phyloP scores from a whole-genome alignment of 2,113 vertebrate genomes.

The Hystrix brachyura region DNA sequence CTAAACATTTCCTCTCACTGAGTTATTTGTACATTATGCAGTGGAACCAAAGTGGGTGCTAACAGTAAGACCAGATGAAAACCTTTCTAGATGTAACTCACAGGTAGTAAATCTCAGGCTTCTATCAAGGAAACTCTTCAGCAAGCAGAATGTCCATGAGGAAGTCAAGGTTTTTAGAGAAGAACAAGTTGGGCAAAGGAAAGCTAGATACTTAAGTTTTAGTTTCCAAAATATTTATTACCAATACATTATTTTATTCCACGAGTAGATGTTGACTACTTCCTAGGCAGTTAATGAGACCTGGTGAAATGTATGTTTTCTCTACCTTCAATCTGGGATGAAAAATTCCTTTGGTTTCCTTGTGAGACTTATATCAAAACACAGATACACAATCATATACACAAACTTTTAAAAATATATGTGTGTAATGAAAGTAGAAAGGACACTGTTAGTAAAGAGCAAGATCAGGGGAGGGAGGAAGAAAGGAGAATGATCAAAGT shows the following conservation, averaged over 20 bases:
- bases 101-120: conserved; percentile 38
- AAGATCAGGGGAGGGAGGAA: neutral
- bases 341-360: conserved; percentile 18
- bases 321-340: neutral
- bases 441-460: neutral
- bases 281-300: neutral
- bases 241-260: neutral
- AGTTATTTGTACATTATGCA: conserved; percentile 40
- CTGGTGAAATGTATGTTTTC: neutral
- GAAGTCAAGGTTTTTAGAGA: neutral
- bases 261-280: neutral
- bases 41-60: conserved; percentile 19
- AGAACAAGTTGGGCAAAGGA: neutral
- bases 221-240: conserved; percentile 21
- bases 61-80: conserved; percentile 44
- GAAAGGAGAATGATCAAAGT: neutral
- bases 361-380: neutral
- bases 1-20: conserved; percentile 53
- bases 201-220: neutral
- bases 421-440: neutral
- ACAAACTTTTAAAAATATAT: neutral
- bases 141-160: neutral
- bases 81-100: neutral
- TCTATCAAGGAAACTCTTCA: conserved; percentile 29
- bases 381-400: neutral